Percentiles rank a stretch among this genome's conserved stretches.
Conservation (phyloP, 2,888 invertebrate genomes). For the Hartigia nigra region DNA sequence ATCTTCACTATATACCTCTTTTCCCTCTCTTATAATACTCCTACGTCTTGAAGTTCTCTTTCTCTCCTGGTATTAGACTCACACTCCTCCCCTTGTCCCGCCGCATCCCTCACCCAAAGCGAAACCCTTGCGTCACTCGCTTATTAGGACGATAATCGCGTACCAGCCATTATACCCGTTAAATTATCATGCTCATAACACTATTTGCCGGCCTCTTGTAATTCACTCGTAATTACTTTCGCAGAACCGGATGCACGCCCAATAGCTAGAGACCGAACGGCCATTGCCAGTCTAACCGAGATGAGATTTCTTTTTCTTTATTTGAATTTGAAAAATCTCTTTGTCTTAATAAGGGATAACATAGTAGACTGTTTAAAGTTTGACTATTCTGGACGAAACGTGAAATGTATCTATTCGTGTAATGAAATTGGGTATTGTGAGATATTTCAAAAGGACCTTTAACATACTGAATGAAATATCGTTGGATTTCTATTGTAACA, state of each 20-base stretch:
- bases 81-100: constrained; percentile 12
- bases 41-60: constrained; percentile 16
- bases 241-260: constrained; percentile 53
- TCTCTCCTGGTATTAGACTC: not conserved
- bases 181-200: constrained; percentile 57
- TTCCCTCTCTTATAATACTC: constrained; percentile 12
- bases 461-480: no score
- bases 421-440: not conserved
- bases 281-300: not conserved
- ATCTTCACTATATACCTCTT: not conserved
- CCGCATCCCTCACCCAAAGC: constrained; percentile 26
- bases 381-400: not conserved
- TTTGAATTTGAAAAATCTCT: not conserved
- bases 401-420: not conserved
- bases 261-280: constrained; percentile 27
- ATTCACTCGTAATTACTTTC: constrained; percentile 61
- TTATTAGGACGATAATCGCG: constrained; percentile 64
- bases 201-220: constrained; percentile 46
- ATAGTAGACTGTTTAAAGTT: not conserved
- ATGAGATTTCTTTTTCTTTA: not conserved
- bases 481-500: not conserved
- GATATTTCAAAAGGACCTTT: not conserved
- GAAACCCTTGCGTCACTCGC: constrained; percentile 57
- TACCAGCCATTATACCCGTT: constrained; percentile 58
- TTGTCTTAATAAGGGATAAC: not conserved